Evolutionary conservation across 2,113 vertebrate species (phyloP), one percentile per base, ranked within the genome.

Genomic region (Lepus europaeus): DNA sequence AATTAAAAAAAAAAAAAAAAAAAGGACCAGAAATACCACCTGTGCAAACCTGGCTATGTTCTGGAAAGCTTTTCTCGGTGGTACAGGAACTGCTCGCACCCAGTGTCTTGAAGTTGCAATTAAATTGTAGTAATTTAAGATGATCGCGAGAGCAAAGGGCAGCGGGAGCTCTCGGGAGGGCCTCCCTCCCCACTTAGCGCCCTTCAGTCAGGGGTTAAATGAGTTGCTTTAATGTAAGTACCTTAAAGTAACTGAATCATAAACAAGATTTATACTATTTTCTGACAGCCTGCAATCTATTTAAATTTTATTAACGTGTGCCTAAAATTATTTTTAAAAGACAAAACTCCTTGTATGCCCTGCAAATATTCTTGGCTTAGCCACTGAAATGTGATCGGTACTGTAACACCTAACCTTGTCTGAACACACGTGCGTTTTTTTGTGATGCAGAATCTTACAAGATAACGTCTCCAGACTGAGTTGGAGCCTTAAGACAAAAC

Each of bases 101-200:
- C 95, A 11, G 86, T 86, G 97, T 97, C 98, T 98, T 97, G 97
- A 98, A 98, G 98, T 97, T 98, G 97, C 98, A 98, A 98, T 98
- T 98, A 99, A 99, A 98, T 96, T 95, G 98, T 84, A 98, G 98
- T 98, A 98, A 99, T 98, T 99, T 98, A 99, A 99, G 98, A 98
- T 98, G 98, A 98, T 98, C 97, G 81, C 82, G 59, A 97, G 98
- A 98, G 98, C 98, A 98, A 98, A 99, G 98, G 98, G 98, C 98
- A 98, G 96, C 31, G 91, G 97, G 96, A 97, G 98, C 98, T 98
- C 98, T 98, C 97, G 97, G 97, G 97, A 98, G 97, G 97, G 97
- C 97, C 98, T 95, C 95, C 98, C 97, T 98, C 97, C 96, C 97
- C 97, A 98, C 98, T 98, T 98, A 98, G 98, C 97, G 97, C 96